Base-by-base conservation (phyloP, 2,797 vertebrate species). In the Pseudopleuronectes americanus region DNA sequence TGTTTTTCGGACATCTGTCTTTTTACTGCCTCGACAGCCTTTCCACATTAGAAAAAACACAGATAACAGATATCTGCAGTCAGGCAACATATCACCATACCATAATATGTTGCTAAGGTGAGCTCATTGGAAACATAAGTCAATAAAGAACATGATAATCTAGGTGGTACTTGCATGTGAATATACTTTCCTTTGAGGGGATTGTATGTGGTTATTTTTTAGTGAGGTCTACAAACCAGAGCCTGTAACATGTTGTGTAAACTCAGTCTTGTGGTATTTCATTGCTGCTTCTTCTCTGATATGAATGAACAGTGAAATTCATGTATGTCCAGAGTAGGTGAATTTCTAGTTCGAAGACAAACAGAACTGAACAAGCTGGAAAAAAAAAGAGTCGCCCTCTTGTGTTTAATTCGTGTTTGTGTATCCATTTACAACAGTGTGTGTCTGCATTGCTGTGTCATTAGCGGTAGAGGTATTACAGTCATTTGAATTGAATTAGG, bases 391-490 rank as follows among this genome's bases (percentile, higher is more conserved):
- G 14, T 41, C 38, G 10, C 38, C 38, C 38, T 16, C 41, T 69
- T 54, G 23, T 16, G 21, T 62, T 64, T 23, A 19, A 21, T 41
- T 23, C 58, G 57, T 57, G 41, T 48, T 21, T 57, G 48, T 64
- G 57, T 76, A 38, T 77, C 26, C 52, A 73, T 52, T 81, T 68
- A 80, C 43, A 54, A 22, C 54, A 45, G 64, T 70, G 61, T 31
- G 61, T 31, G 63, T 68, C 60, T 67, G 19, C 66, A 54, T 57
- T 45, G 65, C 78, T 60, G 54, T 28, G 62, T 79, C 71, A 81
- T 90, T 79, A 86, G 71, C 71, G 60, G 71, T n/a, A n/a, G n/a
- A 63, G 47, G 55, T 76, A 73, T 83, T 86, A 74, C 75, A 45
- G 49, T 74, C 48, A 80, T 88, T 79, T 64, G 41, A 81, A 73